A percentile compares a stretch with the other conserved stretches of the same genome.
These are phyloP conservation scores for Catostylus mosaicus DNA, from an alignment of 30 jellyfish, hydroid and myxozoan genomes.

Conservation along the genomic window DNA sequence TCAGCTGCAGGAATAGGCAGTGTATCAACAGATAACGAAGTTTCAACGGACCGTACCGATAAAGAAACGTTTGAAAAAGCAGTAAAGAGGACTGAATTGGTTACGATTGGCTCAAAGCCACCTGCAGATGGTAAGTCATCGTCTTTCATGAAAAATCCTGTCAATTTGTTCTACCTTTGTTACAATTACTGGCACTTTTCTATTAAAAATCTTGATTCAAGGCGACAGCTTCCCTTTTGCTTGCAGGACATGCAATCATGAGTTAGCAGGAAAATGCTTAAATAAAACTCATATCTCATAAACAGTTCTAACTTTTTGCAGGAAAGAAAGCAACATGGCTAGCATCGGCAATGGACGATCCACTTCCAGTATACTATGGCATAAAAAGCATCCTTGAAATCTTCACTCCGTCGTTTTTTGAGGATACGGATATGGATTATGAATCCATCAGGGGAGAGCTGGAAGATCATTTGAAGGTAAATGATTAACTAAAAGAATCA, in stretches of 20 bases:
- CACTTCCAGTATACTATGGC: conserved; percentile 39
- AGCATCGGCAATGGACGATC: conserved; percentile 15
- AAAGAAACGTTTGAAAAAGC: conserved; percentile 11
- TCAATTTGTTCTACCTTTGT: too few species aligned
- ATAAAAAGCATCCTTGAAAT: conserved; percentile 42
- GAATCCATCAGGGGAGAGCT: conserved; percentile 23
- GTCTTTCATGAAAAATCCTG: too few species aligned
- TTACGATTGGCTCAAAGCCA: conserved; percentile 61
- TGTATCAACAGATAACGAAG: neutral
- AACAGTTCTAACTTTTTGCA: conserved; percentile 8
- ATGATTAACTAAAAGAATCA: neutral
- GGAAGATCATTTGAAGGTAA: conserved; percentile 34
- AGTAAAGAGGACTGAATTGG: conserved; percentile 13
- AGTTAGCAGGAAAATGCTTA: too few species aligned
- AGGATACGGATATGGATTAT: conserved; percentile 17
- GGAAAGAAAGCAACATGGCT: conserved; percentile 63
- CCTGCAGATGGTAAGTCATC: conserved; percentile 70
- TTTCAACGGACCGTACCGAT: neutral
- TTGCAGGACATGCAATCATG: too few species aligned
- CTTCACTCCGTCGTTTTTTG: conserved; percentile 32
- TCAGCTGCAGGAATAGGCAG: conserved; percentile 52
- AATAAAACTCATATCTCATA: too few species aligned
- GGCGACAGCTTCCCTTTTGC: too few species aligned
- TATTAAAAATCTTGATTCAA: too few species aligned
- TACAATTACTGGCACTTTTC: too few species aligned